Evolutionary conservation across 2,888 invertebrate genomes (phyloP).

Genomic region (Matsumyia berberina): DNA sequence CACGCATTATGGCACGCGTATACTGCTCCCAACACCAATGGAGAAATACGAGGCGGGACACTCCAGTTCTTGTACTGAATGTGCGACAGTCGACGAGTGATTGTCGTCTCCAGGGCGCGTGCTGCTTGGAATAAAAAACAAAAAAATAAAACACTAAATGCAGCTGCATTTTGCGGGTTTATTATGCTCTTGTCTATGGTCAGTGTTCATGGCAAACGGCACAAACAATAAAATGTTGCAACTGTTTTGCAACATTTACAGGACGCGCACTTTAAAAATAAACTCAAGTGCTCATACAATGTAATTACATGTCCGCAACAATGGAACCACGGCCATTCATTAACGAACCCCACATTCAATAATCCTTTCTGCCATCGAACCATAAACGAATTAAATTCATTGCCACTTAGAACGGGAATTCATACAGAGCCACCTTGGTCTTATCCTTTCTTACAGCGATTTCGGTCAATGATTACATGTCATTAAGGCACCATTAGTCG

Average conservation of each 20-base stretch:
- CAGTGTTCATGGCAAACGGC: slow-evolving; percentile 59
- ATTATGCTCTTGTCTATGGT: slow-evolving; percentile 69
- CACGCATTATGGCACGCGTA: slow-evolving; percentile 76
- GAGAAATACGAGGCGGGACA: slow-evolving; percentile 48
- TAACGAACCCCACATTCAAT: slow-evolving; percentile 34
- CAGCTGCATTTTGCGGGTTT: slow-evolving; percentile 67
- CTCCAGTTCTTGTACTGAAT: slow-evolving; percentile 12
- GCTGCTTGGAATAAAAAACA: slow-evolving; percentile 40
- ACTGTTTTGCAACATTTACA: slow-evolving; percentile 51
- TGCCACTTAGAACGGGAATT: slow-evolving; percentile 19
- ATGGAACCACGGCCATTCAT: slow-evolving; percentile 41
- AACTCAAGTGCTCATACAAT: slow-evolving; percentile 41
- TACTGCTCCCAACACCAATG: slow-evolving; percentile 28
- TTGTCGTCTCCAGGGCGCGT: slow-evolving; percentile 69
- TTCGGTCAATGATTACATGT: slow-evolving; percentile 67
- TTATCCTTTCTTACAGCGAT: slow-evolving; percentile 38
- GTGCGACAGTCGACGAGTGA: slow-evolving; percentile 60
- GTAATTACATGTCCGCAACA: slow-evolving; percentile 33
- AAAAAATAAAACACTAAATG: slow-evolving; percentile 27
- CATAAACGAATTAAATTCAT: slow-evolving; percentile 68
- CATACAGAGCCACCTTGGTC: slow-evolving; percentile 3
- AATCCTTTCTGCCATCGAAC: slow-evolving; percentile 48
- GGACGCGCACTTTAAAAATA: slow-evolving; percentile 42
- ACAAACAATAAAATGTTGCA: slow-evolving; percentile 65
- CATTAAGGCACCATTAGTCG: slow-evolving; percentile 71